Evolutionary conservation across 2,888 invertebrate species (phyloP).

Genomic region (Omphaloscelis lunosa): DNA sequence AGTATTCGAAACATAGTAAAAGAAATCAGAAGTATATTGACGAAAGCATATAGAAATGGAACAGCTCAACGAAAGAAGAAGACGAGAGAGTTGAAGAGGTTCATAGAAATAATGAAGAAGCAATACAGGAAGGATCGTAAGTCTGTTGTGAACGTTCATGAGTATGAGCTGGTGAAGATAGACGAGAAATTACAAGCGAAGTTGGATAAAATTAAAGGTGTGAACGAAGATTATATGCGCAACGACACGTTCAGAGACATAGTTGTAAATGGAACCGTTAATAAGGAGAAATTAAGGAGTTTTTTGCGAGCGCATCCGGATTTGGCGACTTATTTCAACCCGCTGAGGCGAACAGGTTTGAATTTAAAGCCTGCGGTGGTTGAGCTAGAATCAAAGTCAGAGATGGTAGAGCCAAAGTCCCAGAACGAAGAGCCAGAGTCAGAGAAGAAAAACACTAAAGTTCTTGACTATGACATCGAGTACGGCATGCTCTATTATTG

Average conservation of each 20-base stretch:
- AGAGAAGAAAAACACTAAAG: neutral
- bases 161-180: slow-evolving; percentile 75
- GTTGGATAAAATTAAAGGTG: slow-evolving; percentile 71
- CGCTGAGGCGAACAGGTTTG: slow-evolving; percentile 48
- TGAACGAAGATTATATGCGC: slow-evolving; percentile 76
- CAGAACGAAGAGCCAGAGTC: neutral
- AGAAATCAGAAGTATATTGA: slow-evolving; percentile 80
- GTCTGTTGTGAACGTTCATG: slow-evolving; percentile 79
- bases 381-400: neutral
- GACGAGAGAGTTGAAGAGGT: slow-evolving; percentile 82
- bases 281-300: slow-evolving; percentile 70
- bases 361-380: neutral
- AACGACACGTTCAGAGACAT: slow-evolving; percentile 82
- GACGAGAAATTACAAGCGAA: slow-evolving; percentile 73
- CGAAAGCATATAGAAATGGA: slow-evolving; percentile 78
- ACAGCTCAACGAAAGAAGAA: slow-evolving; percentile 77
- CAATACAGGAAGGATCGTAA: slow-evolving; percentile 81
- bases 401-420: neutral
- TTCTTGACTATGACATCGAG: slow-evolving; percentile 80
- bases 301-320: slow-evolving; percentile 81
- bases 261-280: slow-evolving; percentile 79
- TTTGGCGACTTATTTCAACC: slow-evolving; percentile 52
- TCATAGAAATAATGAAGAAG: slow-evolving; percentile 79
- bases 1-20: slow-evolving; percentile 77
- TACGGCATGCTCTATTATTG: slow-evolving; percentile 82